A percentile compares a stretch with the other conserved stretches of the same genome.
Evolutionary conservation across 2,113 vertebrate species (phyloP).

Genomic region (Rhinopomastus cyanomelas): DNA sequence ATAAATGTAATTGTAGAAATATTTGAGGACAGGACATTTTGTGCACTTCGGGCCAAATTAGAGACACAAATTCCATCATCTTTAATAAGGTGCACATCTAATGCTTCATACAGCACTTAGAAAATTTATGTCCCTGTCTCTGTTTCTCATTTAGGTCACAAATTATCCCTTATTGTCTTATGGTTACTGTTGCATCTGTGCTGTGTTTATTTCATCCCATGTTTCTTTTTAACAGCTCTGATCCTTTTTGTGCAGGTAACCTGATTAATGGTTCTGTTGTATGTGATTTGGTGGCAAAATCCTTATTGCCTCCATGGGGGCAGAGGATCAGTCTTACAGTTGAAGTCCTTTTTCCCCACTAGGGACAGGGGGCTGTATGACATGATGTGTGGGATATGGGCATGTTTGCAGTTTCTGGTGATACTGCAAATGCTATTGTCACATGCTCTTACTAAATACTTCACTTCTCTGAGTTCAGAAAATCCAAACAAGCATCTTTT

Average conservation of each 20-base stretch:
- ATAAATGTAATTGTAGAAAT: conserved; percentile 14
- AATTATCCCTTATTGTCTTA: background rate
- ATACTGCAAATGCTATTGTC: background rate
- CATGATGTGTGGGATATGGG: background rate
- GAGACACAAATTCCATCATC: background rate
- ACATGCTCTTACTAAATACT: conserved; percentile 8
- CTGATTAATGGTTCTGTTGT: background rate
- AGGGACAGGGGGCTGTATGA: background rate
- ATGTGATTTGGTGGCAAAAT: background rate
- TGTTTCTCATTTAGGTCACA: conserved; percentile 7
- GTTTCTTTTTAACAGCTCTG: conserved; percentile 15
- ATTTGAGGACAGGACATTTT: background rate
- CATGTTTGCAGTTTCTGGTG: background rate
- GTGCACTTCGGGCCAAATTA: conserved; percentile 8
- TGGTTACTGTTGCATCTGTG: background rate
- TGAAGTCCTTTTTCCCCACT: background rate
- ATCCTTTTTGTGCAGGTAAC: background rate
- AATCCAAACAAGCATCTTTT: background rate
- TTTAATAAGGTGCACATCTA: background rate
- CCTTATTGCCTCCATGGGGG: background rate
- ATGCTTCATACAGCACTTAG: background rate
- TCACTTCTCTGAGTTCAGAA: background rate
- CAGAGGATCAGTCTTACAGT: background rate
- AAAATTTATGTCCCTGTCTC: background rate
- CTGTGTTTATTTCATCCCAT: background rate